Conservation (phyloP, 1,140 invertebrate genomes). For the Drosophila yakuba region DNA sequence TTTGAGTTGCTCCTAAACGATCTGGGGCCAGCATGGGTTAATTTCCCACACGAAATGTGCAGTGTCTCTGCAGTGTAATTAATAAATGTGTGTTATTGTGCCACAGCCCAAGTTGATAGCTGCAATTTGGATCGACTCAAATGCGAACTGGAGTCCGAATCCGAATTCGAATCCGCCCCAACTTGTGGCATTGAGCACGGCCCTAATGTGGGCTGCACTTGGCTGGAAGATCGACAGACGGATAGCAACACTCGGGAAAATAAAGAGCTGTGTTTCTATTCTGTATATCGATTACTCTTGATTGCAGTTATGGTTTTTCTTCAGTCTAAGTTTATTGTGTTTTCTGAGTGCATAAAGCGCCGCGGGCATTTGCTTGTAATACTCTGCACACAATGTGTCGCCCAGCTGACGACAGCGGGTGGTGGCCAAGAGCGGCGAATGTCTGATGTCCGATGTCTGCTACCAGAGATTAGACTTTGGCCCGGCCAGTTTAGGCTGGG, state of each 20-base stretch:
- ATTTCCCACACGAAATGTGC: slow-evolving; percentile 42
- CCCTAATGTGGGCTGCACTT: slow-evolving; percentile 68
- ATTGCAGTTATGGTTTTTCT: neutral
- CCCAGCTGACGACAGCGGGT: slow-evolving; percentile 62
- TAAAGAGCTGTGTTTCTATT: neutral
- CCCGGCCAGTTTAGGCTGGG: slow-evolving; percentile 20
- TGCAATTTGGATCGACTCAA: slow-evolving; percentile 38
- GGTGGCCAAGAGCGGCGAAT: slow-evolving; percentile 16
- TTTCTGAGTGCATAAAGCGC: slow-evolving; percentile 9
- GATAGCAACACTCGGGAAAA: slow-evolving; percentile 29
- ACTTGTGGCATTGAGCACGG: slow-evolving; percentile 67
- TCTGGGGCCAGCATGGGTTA: slow-evolving; percentile 46
- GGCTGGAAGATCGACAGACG: slow-evolving; percentile 53
- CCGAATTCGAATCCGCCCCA: slow-evolving; percentile 10
- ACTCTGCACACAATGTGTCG: slow-evolving; percentile 41
- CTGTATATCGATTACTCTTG: no score
- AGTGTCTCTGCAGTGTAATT: slow-evolving; percentile 68
- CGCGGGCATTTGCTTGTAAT: slow-evolving; percentile 25
- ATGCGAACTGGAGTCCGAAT: slow-evolving; percentile 13
- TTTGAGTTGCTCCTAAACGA: slow-evolving; percentile 15
- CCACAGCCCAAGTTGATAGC: slow-evolving; percentile 30
- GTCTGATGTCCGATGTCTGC: slow-evolving; percentile 8
- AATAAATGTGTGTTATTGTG: slow-evolving; percentile 80
- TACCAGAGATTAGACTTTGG: slow-evolving; percentile 35
- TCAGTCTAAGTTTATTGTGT: neutral